Base-by-base conservation (phyloP, 2,113 vertebrate species). In the Phaetusa simplex region DNA sequence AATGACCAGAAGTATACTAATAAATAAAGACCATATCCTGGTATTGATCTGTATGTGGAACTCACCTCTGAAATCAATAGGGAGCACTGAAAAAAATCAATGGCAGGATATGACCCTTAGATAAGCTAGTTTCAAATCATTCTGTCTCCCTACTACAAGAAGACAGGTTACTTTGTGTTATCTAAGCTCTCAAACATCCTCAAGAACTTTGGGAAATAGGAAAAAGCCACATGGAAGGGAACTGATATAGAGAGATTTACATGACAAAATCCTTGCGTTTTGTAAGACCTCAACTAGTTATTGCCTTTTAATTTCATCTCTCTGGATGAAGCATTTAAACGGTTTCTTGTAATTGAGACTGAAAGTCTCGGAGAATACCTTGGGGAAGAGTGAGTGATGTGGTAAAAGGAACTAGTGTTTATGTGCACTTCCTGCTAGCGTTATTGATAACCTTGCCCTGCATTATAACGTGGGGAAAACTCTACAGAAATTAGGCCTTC, bases 1-100 rank as follows among this genome's bases (percentile, higher is more conserved):
- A 91, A 71, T 53, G 55, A 89, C 67, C 78, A 93, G 81, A 92
- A 92, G 70, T 71, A 16, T 45, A 77, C 82, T 91, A 92, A 96
- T 94, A 96, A 97, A 94, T 95, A 95, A 95, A 87, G 91, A 30
- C 34, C 78, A 80, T 90, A 96, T 97, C 94, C 96, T 93, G 93
- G 61, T 95, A 97, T 96, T 94, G 96, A 97, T 97, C 90, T 85
- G 72, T 47, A 71, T 87, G 78, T 92, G 96, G 86, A 95, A 87
- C 81, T 94, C 42, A 66, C 82, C 11, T 34, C 90, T 89, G 77
- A 55, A 96, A 96, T 97, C 94, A 94, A 95, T 94, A 72, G 85
- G 77, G 69, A 95, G 64, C 64, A 43, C 72, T 78, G 79, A 62
- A 93, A 96, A 84, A 95, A 95, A 94, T 96, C 91, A 96, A 93